Evolutionary conservation across 2,888 invertebrate species (phyloP).

Genomic region (Rhorus exstirpatorius): DNA sequence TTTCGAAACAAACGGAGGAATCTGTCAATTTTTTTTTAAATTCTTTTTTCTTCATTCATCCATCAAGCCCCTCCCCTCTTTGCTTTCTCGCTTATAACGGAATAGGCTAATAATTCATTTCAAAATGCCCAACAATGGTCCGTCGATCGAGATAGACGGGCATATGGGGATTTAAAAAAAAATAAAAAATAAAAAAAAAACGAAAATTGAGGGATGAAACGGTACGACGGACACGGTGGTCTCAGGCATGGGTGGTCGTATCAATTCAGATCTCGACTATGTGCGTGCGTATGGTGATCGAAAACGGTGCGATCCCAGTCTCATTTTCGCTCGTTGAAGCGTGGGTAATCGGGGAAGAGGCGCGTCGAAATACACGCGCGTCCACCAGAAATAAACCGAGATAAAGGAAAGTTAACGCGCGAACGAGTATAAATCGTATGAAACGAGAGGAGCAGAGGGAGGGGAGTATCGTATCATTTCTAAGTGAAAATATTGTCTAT

Average conservation of each 20-base stretch:
- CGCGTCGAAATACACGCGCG: not conserved
- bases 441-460: not conserved
- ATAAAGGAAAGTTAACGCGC: constrained; percentile 39
- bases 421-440: constrained; percentile 37
- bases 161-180: constrained; percentile 14
- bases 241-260: not conserved
- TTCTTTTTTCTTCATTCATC: not conserved
- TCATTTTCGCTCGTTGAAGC: constrained; percentile 7
- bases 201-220: constrained; percentile 12
- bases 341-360: not conserved
- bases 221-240: constrained; percentile 1
- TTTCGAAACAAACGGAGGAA: constrained; percentile 29
- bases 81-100: not conserved
- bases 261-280: constrained; percentile 8
- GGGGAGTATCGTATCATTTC: constrained; percentile 12
- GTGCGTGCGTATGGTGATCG: not conserved
- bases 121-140: not conserved
- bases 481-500: constrained; percentile 63
- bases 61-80: not conserved
- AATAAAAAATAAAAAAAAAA: not conserved
- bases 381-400: constrained; percentile 34
- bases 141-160: constrained; percentile 12
- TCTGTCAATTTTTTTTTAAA: constrained; percentile 27
- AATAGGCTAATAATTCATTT: constrained; percentile 22
- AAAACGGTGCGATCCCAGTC: not conserved